Conservation (phyloP, 2,113 vertebrate genomes). For the Brevimyrus niger region DNA sequence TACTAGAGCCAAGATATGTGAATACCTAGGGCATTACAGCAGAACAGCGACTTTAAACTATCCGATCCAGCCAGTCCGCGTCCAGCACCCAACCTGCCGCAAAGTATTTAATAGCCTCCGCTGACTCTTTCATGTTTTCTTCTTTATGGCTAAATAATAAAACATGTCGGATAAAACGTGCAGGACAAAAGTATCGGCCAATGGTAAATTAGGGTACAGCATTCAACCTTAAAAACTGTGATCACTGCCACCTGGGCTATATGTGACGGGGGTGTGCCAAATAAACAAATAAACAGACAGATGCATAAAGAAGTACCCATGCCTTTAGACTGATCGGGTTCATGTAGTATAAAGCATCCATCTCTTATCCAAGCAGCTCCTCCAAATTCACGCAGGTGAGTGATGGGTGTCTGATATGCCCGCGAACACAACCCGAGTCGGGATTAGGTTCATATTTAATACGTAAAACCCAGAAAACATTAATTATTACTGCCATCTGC, state of each 20-base stretch:
- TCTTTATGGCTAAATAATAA: background rate
- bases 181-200: background rate
- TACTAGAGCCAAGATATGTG: background rate
- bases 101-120: background rate
- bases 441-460: slow-evolving; percentile 34
- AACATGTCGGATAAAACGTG: background rate
- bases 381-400: background rate
- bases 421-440: slow-evolving; percentile 31
- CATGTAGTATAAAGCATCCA: background rate
- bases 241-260: background rate
- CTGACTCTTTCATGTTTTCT: background rate
- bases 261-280: background rate
- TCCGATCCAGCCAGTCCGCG: background rate
- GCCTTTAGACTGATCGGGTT: background rate
- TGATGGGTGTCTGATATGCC: slow-evolving; percentile 7
- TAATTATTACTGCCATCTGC: slow-evolving; percentile 62
- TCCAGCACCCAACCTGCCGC: background rate
- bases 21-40: background rate
- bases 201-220: background rate
- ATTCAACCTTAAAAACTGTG: background rate
- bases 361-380: background rate
- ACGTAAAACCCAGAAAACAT: slow-evolving; percentile 26
- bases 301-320: background rate
- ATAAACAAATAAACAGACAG: background rate
- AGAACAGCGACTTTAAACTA: background rate